Conservation (phyloP, 2,888 invertebrate genomes). For the Nysson spinosus region DNA sequence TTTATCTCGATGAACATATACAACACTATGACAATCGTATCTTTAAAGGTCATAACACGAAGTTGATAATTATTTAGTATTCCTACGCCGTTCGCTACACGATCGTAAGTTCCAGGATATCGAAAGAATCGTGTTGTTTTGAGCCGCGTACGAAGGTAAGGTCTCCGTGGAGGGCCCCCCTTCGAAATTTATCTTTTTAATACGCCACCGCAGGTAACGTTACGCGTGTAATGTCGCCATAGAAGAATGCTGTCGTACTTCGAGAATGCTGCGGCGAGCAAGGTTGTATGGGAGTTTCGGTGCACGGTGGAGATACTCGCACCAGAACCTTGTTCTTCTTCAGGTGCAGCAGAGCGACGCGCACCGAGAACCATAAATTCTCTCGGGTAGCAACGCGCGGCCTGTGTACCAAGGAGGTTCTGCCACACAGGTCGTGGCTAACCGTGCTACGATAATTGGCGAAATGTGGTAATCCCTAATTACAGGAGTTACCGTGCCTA, state of each 20-base stretch:
- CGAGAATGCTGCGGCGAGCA: constrained; percentile 11
- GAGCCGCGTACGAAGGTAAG: constrained; percentile 8
- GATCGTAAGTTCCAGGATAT: too few species aligned
- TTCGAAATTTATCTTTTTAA: constrained; percentile 43
- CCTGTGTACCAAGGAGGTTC: constrained; percentile 27
- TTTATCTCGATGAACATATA: too few species aligned
- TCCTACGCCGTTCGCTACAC: too few species aligned
- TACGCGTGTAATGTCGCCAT: constrained; percentile 47
- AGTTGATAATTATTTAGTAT: too few species aligned
- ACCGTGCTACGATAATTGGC: constrained; percentile 58
- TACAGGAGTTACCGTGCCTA: constrained; percentile 49
- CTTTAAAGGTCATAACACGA: too few species aligned
- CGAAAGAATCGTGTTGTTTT: constrained; percentile 5
- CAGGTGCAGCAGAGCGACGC: constrained; percentile 32
- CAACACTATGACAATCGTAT: too few species aligned
- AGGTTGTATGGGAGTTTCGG: constrained; percentile 28
- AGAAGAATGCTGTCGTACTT: constrained; percentile 45
- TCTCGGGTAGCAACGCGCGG: constrained; percentile 30
- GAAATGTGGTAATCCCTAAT: constrained; percentile 63
- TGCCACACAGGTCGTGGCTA: constrained; percentile 63
- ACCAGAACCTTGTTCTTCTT: constrained; percentile 46
- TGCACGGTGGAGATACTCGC: constrained; percentile 34
- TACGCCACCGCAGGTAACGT: constrained; percentile 33
- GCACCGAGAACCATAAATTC: constrained; percentile 51
- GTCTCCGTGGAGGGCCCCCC: constrained; percentile 1